These are phyloP conservation scores for Agriopis leucophaearia DNA, from an alignment of 2,888 invertebrate species.

Conservation along the genomic window DNA sequence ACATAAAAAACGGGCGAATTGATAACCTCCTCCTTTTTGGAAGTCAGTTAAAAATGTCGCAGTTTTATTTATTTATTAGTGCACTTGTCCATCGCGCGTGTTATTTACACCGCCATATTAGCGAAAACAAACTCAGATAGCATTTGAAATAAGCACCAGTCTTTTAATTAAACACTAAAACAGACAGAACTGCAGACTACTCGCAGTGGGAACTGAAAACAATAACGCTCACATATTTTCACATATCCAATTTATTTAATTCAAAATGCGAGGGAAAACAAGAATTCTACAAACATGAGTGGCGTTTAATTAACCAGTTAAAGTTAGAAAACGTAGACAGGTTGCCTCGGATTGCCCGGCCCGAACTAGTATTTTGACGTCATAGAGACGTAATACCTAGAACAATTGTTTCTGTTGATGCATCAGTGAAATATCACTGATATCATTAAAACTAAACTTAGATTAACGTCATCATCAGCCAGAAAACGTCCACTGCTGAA, in stretches of 20 bases:
- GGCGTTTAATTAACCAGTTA: slow-evolving; percentile 65
- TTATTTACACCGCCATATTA: neutral
- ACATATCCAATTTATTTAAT: slow-evolving; percentile 68
- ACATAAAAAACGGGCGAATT: too few species aligned
- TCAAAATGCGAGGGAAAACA: slow-evolving; percentile 50
- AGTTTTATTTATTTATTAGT: too few species aligned
- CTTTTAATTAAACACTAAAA: slow-evolving; percentile 22
- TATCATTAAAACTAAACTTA: too few species aligned
- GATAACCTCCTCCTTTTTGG: too few species aligned
- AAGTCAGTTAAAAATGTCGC: too few species aligned
- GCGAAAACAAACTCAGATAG: neutral
- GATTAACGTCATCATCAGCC: too few species aligned
- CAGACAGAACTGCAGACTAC: slow-evolving; percentile 20
- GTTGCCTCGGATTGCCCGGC: slow-evolving; percentile 30
- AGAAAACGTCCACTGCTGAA: too few species aligned
- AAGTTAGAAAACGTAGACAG: slow-evolving; percentile 61
- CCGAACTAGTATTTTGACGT: neutral
- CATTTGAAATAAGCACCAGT: neutral
- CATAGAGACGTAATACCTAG: neutral
- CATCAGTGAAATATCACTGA: slow-evolving; percentile 44
- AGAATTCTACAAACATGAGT: slow-evolving; percentile 62
- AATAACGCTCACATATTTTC: slow-evolving; percentile 40
- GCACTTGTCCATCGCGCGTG: too few species aligned
- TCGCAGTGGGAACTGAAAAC: slow-evolving; percentile 23
- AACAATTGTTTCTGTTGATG: neutral